Conservation (phyloP, 2,113 vertebrate species). For the Zosterops pallidus region DNA sequence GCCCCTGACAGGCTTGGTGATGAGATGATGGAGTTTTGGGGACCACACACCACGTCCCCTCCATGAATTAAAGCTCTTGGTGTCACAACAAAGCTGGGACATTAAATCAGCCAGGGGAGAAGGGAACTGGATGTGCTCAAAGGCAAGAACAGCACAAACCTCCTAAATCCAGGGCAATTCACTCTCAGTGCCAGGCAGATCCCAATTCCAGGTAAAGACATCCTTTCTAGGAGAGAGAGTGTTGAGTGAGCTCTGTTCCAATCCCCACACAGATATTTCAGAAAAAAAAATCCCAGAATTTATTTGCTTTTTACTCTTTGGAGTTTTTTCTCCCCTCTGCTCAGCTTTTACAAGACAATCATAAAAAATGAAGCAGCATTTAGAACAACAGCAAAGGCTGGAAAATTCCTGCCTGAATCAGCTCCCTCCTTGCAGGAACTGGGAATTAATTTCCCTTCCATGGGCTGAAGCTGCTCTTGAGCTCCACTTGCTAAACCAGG, state of each 20-base stretch:
- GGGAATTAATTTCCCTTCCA: not conserved
- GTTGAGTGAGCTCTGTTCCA: not conserved
- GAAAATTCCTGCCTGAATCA: not conserved
- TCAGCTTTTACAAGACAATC: not conserved
- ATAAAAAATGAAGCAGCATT: not conserved
- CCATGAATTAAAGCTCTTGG: not conserved
- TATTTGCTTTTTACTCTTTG: not conserved
- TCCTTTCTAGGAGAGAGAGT: not conserved
- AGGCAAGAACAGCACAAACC: not conserved
- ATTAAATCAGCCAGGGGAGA: not conserved
- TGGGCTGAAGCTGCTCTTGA: not conserved
- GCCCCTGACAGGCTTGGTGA: not conserved
- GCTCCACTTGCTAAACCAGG: not conserved
- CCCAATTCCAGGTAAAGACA: not conserved
- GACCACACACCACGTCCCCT: not conserved
- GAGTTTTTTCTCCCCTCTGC: fast-evolving
- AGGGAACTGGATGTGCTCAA: not conserved
- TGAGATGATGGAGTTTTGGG: not conserved
- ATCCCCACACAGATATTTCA: not conserved
- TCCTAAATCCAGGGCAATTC: not conserved
- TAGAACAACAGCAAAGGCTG: not conserved
- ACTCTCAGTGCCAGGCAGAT: not conserved
- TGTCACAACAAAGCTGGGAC: not conserved
- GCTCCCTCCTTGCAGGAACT: not conserved
- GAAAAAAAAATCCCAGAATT: not conserved